phyloP scores from a whole-genome alignment of 1,140 invertebrate species.

The Catajapyx aquilonaris region DNA sequence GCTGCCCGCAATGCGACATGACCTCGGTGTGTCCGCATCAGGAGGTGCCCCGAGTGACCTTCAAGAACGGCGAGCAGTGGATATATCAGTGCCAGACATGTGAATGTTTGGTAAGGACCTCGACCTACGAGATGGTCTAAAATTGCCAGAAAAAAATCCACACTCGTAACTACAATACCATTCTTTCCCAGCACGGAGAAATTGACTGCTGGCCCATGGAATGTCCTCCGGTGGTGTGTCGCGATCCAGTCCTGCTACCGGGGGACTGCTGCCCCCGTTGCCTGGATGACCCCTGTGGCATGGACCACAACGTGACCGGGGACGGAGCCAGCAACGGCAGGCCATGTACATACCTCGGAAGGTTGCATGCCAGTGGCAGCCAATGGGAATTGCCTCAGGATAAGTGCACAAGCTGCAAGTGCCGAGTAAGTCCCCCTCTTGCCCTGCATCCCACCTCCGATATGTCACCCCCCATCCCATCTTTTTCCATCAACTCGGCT shows the following conservation, averaged over 20 bases:
- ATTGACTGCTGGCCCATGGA: conserved; percentile 72
- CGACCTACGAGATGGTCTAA: neutral
- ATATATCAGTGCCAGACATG: conserved; percentile 76
- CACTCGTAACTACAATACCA: neutral
- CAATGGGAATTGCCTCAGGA: too few species aligned
- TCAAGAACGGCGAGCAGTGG: conserved; percentile 62
- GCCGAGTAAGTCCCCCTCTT: too few species aligned
- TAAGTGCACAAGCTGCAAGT: too few species aligned
- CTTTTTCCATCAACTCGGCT: too few species aligned
- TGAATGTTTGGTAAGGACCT: conserved; percentile 50
- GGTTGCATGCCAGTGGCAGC: too few species aligned
- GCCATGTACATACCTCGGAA: too few species aligned
- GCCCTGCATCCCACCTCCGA: too few species aligned
- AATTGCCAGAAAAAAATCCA: neutral
- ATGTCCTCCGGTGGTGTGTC: conserved; percentile 49
- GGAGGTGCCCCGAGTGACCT: conserved; percentile 46
- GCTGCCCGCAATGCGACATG: conserved; percentile 60
- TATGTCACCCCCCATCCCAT: too few species aligned
- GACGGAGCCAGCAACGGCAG: too few species aligned
- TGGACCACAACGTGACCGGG: too few species aligned
- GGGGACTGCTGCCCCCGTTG: conserved; percentile 50
- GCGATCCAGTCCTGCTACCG: conserved; percentile 35
- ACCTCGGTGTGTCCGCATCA: too few species aligned
- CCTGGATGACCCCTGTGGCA: too few species aligned
- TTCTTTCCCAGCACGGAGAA: conserved; percentile 47